Conservation (phyloP, 2,797 vertebrate species). For the Anguilla marmorata region DNA sequence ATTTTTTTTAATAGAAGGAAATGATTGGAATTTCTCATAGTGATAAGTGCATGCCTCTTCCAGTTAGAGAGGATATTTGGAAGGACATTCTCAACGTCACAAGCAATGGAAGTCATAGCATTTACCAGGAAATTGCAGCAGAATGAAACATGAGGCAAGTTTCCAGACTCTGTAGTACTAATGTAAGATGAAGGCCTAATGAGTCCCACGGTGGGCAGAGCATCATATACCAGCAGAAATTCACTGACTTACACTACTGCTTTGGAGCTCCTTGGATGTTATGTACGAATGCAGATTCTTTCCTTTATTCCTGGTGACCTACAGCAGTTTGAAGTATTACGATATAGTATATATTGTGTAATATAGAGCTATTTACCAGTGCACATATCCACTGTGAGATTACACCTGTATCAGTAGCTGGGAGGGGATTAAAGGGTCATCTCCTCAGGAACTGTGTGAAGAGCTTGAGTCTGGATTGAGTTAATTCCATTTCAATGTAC, state of each 20-base stretch:
- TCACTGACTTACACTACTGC: too few species aligned
- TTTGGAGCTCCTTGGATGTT: not conserved
- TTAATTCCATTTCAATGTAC: not conserved
- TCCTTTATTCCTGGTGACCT: not conserved
- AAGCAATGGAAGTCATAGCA: not conserved
- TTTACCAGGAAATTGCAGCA: not conserved
- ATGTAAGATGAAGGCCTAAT: not conserved
- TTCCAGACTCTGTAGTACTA: not conserved
- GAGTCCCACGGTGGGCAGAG: not conserved
- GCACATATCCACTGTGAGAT: not conserved
- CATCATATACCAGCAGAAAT: slow-evolving; percentile 2
- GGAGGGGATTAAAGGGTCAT: not conserved
- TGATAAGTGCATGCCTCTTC: slow-evolving; percentile 4
- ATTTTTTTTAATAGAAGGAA: not conserved
- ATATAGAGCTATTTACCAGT: not conserved
- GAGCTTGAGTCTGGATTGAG: slow-evolving; percentile 2
- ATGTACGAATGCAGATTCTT: slow-evolving; percentile 1
- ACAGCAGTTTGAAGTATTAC: slow-evolving; percentile 5
- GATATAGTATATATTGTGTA: not conserved
- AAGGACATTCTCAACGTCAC: slow-evolving; percentile 8
- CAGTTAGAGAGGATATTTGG: not conserved
- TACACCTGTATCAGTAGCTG: not conserved
- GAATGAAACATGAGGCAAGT: not conserved
- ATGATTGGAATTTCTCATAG: not conserved
- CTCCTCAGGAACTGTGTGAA: not conserved